Evolutionary conservation across 2,797 vertebrate genomes (phyloP), one percentile per base, ranked within the genome.

Genomic region (Rhinogobio ventralis): DNA sequence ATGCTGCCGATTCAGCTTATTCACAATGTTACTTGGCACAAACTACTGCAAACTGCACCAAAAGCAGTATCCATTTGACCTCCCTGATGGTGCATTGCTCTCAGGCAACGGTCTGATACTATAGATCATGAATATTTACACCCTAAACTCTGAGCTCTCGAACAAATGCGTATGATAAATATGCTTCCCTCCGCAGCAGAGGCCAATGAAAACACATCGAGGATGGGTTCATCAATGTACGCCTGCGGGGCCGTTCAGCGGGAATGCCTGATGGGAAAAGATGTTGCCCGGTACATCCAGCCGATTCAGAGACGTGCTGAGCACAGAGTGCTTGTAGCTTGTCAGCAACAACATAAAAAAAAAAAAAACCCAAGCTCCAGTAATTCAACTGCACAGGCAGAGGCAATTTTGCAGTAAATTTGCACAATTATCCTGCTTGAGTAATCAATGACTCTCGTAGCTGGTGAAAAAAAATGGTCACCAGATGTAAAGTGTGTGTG

Each of bases 361-460:
- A 7, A 39, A 20, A 25, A 67, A 69, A 66, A 49, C 46, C 25
- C 60, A 42, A 53, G 69, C 25, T 67, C 49, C 15, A 9, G 20
- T 77, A 75, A 86, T 60, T 55, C 55, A 45, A 73, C 53, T 20
- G 78, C n/a, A 46, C 66, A 33, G 73, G 25, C 67, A 68, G 66
- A 89, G 72, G 60, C 67, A 83, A 83, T 82, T 76, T 82, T 71
- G 80, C 82, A 88, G 75, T 81, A 74, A 71, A 86, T 87, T 78
- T 89, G 79, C n/a, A 71, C 77, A 85, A 76, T 89, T 89, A 89
- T 84, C 39, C 67, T 76, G 76, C 82, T 76, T 69, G 72, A 69
- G 53, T 87, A 83, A 86, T 86, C 88, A 79, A 81, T 85, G 87
- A 71, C 73, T 85, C 69, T 78, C n/a, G 4, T 13, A 72, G 79